Percentiles rank a stretch among this genome's conserved stretches.
These are phyloP conservation scores for Nylanderia fulva DNA, from an alignment of 1,140 invertebrate genomes.

Conservation along the genomic window DNA sequence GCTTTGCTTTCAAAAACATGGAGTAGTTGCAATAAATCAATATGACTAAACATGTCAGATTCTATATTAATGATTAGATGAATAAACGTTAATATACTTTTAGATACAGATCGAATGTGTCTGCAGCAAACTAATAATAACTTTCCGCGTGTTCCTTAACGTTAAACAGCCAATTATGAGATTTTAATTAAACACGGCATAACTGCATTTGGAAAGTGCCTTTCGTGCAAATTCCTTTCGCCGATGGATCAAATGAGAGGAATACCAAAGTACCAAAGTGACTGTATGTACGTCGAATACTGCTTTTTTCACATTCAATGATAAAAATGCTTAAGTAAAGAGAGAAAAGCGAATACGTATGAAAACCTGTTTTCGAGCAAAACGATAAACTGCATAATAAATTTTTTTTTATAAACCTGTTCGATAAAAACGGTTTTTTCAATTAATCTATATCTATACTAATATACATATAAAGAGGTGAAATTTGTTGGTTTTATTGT, in stretches of 20 bases:
- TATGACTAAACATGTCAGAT: background rate
- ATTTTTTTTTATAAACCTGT: constrained; percentile 48
- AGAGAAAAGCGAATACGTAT: background rate
- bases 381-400: background rate
- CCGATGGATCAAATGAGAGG: constrained; percentile 16
- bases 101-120: background rate
- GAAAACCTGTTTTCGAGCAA: constrained; percentile 36
- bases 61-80: constrained; percentile 11
- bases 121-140: constrained; percentile 3
- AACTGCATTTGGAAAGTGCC: constrained; percentile 37
- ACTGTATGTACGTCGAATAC: constrained; percentile 12
- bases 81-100: constrained; percentile 17
- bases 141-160: constrained; percentile 32
- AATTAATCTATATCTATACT: too few species aligned
- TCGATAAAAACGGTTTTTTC: constrained; percentile 15
- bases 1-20: background rate
- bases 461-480: too few species aligned
- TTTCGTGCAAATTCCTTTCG: constrained; percentile 59
- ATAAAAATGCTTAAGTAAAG: constrained; percentile 8
- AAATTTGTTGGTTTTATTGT: too few species aligned
- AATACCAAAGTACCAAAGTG: background rate
- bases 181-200: constrained; percentile 48
- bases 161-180: constrained; percentile 49
- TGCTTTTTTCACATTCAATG: constrained; percentile 5
- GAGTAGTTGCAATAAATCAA: background rate